Percentiles rank a stretch among this genome's conserved stretches.
phyloP scores from a whole-genome alignment of 2,113 vertebrate species.

The Prochilodus magdalenae region DNA sequence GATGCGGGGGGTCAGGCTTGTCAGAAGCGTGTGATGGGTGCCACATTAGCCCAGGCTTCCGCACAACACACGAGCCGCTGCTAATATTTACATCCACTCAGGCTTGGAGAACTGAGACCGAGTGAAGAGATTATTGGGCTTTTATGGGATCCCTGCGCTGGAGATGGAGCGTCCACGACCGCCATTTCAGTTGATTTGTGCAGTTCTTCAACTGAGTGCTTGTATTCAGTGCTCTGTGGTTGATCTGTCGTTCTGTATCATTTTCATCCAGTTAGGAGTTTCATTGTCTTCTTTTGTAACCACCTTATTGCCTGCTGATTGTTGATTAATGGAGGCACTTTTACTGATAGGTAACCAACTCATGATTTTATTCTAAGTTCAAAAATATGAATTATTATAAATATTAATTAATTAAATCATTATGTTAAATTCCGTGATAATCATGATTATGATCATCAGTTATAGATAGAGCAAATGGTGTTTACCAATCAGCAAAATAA shows the following conservation, averaged over 20 bases:
- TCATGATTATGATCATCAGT: no score
- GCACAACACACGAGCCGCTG: conserved; percentile 22
- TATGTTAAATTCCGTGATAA: background rate
- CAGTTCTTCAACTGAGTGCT: conserved; percentile 30
- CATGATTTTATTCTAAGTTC: background rate
- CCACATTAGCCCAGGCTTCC: conserved; percentile 70
- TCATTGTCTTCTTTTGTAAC: background rate
- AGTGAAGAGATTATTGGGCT: conserved; percentile 28
- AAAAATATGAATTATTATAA: no score
- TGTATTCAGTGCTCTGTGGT: background rate
- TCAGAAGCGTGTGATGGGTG: conserved; percentile 84
- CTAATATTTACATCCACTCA: conserved; percentile 60
- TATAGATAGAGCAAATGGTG: background rate
- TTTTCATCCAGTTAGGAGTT: background rate
- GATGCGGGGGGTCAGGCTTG: conserved; percentile 82
- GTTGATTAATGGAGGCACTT: background rate
- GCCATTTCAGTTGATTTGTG: conserved; percentile 29
- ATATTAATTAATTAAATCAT: background rate
- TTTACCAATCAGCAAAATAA: background rate
- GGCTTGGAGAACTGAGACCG: conserved; percentile 28
- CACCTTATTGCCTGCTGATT: conserved; percentile 3
- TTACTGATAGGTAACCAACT: background rate
- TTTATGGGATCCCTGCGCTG: conserved; percentile 41
- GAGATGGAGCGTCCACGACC: conserved; percentile 23
- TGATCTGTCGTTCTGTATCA: background rate